A percentile compares a stretch with the other conserved stretches of the same genome.
Conservation (phyloP, 64 coral and sea anemone species). For the Exaiptasia diaphana region DNA sequence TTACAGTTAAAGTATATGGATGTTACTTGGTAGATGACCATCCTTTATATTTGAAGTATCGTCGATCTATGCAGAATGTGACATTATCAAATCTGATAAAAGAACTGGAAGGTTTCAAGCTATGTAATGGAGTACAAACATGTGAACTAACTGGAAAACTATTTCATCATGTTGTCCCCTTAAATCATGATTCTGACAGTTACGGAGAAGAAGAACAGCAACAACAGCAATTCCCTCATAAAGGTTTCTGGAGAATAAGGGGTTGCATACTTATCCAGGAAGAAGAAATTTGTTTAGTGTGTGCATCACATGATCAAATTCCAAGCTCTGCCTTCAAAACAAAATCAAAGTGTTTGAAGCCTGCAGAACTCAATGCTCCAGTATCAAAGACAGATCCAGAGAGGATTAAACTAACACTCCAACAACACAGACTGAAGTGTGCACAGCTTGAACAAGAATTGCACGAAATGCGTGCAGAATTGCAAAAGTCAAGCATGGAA, state of each 20-base stretch:
- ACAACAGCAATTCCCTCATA: neutral
- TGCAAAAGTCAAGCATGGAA: constrained; percentile 1
- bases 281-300: constrained; percentile 4
- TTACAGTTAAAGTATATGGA: constrained; percentile 29
- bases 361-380: constrained; percentile 21
- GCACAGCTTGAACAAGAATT: constrained; percentile 31
- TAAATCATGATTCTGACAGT: neutral
- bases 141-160: constrained; percentile 30
- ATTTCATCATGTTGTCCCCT: constrained; percentile 40
- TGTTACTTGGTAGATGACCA: constrained; percentile 34
- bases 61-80: constrained; percentile 32
- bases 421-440: constrained; percentile 45
- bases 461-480: constrained; percentile 18
- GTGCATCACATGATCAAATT: neutral
- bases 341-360: constrained; percentile 5
- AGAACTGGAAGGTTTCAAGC: constrained; percentile 25
- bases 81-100: constrained; percentile 29
- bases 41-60: constrained; percentile 44
- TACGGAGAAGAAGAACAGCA: neutral
- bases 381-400: constrained; percentile 33
- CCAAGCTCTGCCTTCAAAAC: neutral
- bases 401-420: constrained; percentile 33
- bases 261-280: constrained; percentile 12
- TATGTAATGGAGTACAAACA: constrained; percentile 32
- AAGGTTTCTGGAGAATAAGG: neutral